A percentile compares a stretch with the other conserved stretches of the same genome.
phyloP scores from a whole-genome alignment of 1,140 invertebrate genomes.

The Diabrotica undecimpunctata region DNA sequence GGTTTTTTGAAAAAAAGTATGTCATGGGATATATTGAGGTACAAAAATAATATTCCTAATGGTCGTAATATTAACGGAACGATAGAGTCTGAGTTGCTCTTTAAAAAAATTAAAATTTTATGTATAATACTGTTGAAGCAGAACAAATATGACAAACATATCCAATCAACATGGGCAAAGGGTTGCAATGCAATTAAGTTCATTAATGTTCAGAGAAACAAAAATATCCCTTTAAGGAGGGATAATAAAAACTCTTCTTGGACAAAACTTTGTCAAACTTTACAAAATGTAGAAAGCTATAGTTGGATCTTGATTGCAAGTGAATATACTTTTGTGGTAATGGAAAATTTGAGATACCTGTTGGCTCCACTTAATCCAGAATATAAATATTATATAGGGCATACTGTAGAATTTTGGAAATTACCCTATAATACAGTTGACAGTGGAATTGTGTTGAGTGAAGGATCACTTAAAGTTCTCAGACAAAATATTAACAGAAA shows the following conservation, averaged over 20 bases:
- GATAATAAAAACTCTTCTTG: constrained; percentile 34
- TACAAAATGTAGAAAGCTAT: constrained; percentile 26
- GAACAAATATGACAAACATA: constrained; percentile 30
- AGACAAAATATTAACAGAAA: constrained; percentile 23
- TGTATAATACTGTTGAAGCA: constrained; percentile 36
- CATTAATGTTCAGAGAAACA: constrained; percentile 25
- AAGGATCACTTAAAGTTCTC: constrained; percentile 27
- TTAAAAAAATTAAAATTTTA: constrained; percentile 30
- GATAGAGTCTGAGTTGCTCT: constrained; percentile 36
- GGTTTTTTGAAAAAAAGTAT: constrained; percentile 21
- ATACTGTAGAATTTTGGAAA: constrained; percentile 38
- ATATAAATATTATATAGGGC: constrained; percentile 39
- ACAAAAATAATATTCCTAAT: constrained; percentile 28
- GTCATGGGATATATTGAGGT: constrained; percentile 37
- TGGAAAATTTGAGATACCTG: constrained; percentile 40
- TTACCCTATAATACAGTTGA: constrained; percentile 34
- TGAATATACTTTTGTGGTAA: constrained; percentile 37
- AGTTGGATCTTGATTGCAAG: constrained; percentile 38
- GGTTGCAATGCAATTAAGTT: constrained; percentile 33
- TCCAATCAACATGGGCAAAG: constrained; percentile 36
- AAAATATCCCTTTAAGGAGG: constrained; percentile 29
- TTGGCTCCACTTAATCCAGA: constrained; percentile 29
- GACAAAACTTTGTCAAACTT: constrained; percentile 30
- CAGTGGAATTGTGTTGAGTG: constrained; percentile 39
- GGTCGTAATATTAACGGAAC: neutral